Conservation (phyloP, 2,888 invertebrate genomes). For the Mesopsocus fuscifrons region DNA sequence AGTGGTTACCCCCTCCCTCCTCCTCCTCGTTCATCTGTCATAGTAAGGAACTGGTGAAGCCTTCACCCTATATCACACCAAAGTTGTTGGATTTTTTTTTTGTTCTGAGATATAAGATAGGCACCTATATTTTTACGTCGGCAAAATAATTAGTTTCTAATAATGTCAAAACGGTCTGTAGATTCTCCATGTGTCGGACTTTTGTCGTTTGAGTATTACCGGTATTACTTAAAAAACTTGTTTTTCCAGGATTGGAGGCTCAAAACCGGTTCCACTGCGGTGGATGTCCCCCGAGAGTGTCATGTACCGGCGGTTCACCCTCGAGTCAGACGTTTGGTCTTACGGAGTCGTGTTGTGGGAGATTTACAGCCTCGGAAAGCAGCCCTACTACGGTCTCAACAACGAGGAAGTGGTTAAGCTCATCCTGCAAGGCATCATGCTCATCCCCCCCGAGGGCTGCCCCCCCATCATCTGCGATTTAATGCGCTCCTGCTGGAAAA, state of each 20-base stretch:
- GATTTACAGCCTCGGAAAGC: slow-evolving; percentile 78
- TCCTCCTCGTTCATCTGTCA: no score
- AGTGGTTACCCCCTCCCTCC: no score
- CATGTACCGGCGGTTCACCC: slow-evolving; percentile 70
- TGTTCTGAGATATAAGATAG: no score
- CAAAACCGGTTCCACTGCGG: slow-evolving; percentile 66
- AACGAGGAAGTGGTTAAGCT: slow-evolving; percentile 68
- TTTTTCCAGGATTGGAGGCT: slow-evolving; percentile 44
- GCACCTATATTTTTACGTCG: no score
- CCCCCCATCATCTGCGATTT: slow-evolving; percentile 50
- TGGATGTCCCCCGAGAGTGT: slow-evolving; percentile 95
- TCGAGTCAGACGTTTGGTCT: slow-evolving; percentile 86
- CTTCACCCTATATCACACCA: no score
- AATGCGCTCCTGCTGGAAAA: slow-evolving; percentile 65
- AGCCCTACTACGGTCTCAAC: slow-evolving; percentile 79
- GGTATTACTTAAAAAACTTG: no score
- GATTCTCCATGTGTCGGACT: no score
- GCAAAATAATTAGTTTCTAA: no score
- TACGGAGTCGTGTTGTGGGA: slow-evolving; percentile 90
- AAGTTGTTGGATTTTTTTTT: no score
- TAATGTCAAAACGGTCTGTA: no score
- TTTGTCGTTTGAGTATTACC: no score
- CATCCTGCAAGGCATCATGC: slow-evolving; percentile 57
- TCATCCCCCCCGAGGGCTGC: slow-evolving; percentile 62
- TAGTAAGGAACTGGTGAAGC: no score